These are phyloP conservation scores for Hylaeus anthracinus DNA, from an alignment of 1,140 invertebrate species.

Conservation along the genomic window DNA sequence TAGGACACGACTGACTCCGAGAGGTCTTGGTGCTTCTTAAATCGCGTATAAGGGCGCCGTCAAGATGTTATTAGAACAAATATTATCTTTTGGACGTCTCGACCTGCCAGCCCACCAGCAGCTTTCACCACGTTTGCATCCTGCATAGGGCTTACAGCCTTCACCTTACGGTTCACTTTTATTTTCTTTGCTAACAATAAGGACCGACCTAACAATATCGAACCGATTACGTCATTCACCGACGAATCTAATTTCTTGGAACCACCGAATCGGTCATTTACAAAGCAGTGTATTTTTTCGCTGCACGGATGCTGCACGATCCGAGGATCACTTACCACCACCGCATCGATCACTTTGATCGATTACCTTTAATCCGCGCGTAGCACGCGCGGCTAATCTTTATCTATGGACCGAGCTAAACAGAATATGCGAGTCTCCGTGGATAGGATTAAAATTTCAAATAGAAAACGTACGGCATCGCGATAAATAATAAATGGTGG, in stretches of 20 bases:
- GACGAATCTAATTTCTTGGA: slow-evolving; percentile 1
- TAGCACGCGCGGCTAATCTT: slow-evolving; percentile 30
- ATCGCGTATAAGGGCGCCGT: slow-evolving; percentile 43
- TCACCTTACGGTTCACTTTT: slow-evolving; percentile 6
- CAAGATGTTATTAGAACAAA: slow-evolving; percentile 72
- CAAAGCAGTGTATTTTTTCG: neutral
- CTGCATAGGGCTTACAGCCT: neutral
- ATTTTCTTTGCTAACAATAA: neutral
- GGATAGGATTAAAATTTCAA: slow-evolving; percentile 38
- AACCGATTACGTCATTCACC: neutral
- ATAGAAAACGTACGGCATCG: slow-evolving; percentile 19
- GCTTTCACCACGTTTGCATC: slow-evolving; percentile 8
- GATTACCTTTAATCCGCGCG: slow-evolving; percentile 39
- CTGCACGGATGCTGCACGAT: no score
- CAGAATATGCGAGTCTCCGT: neutral
- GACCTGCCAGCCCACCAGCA: neutral
- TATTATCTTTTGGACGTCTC: slow-evolving; percentile 65
- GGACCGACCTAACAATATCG: no score
- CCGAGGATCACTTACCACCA: neutral
- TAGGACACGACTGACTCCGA: neutral
- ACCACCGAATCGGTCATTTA: slow-evolving; percentile 27
- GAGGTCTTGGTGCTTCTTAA: slow-evolving; percentile 44
- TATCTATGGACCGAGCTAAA: slow-evolving; percentile 26
- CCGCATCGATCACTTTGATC: slow-evolving; percentile 43
- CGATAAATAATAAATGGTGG: slow-evolving; percentile 31